Evolutionary conservation across 2,888 invertebrate species (phyloP).

Genomic region (Harpalus rubripes): DNA sequence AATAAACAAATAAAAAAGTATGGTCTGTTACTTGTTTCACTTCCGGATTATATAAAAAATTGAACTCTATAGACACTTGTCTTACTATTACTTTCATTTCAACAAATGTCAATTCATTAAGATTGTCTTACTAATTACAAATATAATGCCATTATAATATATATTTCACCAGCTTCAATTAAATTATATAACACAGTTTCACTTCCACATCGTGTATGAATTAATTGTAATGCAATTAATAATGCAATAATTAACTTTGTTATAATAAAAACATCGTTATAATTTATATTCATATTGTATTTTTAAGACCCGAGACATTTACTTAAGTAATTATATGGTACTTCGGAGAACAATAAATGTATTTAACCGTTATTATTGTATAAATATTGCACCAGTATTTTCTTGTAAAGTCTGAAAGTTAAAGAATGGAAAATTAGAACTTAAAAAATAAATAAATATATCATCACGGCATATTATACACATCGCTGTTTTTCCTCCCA

Average conservation of each 20-base stretch:
- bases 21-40: neutral
- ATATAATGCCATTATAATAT: neutral
- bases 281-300: neutral
- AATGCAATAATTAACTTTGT: neutral
- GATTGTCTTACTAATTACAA: neutral
- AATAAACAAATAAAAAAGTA: no score
- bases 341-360: no score
- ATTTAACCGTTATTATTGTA: no score
- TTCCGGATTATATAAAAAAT: neutral
- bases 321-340: no score
- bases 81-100: neutral
- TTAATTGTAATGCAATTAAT: neutral
- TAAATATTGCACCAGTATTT: no score
- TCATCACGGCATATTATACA: no score
- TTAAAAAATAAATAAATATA: no score
- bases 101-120: neutral
- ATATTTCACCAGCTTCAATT: neutral
- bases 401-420: no score
- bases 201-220: neutral
- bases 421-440: no score
- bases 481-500: no score
- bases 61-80: neutral
- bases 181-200: neutral
- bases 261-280: neutral
- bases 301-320: neutral